Evolutionary conservation across 2,888 invertebrate genomes (phyloP), one percentile per base, ranked within the genome.

Genomic region (Agriopis marginaria): DNA sequence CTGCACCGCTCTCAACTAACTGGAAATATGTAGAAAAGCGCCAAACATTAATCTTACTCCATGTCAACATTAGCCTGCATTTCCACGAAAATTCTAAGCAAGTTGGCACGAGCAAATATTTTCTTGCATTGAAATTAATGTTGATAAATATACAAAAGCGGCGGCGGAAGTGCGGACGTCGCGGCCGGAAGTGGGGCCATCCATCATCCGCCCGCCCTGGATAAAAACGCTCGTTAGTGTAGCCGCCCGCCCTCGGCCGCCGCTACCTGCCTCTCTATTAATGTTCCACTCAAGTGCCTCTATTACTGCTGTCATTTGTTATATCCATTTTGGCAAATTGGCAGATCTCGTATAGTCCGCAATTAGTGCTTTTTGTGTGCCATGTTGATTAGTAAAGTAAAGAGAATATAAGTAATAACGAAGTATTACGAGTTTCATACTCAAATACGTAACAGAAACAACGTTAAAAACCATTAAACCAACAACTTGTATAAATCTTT

Each of bases 161-260:
- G 83, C 82, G 80, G 81, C 86, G 86, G 89, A 86, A 86, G 89
- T 88, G 89, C 87, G 89, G 91, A 87, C 88, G 89, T 88, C 88
- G 88, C 87, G 88, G 87, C 88, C 89, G 92, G 91, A 92, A 92
- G 92, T 87, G 85, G 84, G 81, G 79, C 85, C 91, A 93, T 94
- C 91, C 91, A 93, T 94, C 93, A 94, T 94, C 91, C 91, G 86
- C 90, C 91, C 91, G 91, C 89, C 91, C 88, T 88, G 91, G 89
- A 90, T 92, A 93, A 94, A 94, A 94, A 94, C 93, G 92, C 92
- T 94, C 93, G 93, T 94, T 94, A 94, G 91, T 81, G 84, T 81
- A 76, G 78, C 82, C 81, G 79, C 84, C 82, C 84, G 75, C 81
- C 83, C 82, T 80, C 54, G 82, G 75, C 80, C 81, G 39, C 82